Percentiles rank a stretch among this genome's conserved stretches.
These are phyloP conservation scores for Dermolepida albohirtum DNA, from an alignment of 2,888 invertebrate genomes.

Conservation along the genomic window DNA sequence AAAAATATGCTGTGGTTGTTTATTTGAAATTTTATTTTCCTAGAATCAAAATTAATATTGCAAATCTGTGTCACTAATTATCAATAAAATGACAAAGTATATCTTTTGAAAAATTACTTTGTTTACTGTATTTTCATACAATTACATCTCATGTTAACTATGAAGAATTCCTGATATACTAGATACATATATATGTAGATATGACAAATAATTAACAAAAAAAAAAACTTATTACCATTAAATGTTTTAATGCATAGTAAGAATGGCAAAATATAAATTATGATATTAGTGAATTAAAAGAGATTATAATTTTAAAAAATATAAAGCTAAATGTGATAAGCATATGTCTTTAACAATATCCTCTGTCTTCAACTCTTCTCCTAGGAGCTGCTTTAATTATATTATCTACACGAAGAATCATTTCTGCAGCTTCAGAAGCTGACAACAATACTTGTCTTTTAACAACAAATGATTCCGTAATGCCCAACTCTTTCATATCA, in stretches of 20 bases:
- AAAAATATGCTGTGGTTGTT: no score
- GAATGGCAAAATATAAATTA: not conserved
- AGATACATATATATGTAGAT: no score
- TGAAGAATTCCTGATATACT: no score
- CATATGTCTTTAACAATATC: constrained; percentile 74
- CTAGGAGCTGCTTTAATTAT: constrained; percentile 94
- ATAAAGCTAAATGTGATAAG: constrained; percentile 17
- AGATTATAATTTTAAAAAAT: constrained; percentile 6
- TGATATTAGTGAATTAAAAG: constrained; percentile 7
- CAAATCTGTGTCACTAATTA: no score
- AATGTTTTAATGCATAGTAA: not conserved
- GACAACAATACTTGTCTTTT: constrained; percentile 95
- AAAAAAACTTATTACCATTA: not conserved
- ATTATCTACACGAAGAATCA: constrained; percentile 98
- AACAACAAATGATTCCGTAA: constrained; percentile 97
- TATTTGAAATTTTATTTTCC: no score
- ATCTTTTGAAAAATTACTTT: no score
- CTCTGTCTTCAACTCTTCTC: constrained; percentile 86
- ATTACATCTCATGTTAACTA: no score
- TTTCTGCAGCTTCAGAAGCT: constrained; percentile 97
- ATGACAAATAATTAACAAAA: no score
- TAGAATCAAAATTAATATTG: no score
- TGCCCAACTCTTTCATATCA: constrained; percentile 91
- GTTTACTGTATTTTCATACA: no score
- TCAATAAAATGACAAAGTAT: no score